Base-by-base conservation (phyloP, 2,888 invertebrate species). In the Scaptomyza reducta region DNA sequence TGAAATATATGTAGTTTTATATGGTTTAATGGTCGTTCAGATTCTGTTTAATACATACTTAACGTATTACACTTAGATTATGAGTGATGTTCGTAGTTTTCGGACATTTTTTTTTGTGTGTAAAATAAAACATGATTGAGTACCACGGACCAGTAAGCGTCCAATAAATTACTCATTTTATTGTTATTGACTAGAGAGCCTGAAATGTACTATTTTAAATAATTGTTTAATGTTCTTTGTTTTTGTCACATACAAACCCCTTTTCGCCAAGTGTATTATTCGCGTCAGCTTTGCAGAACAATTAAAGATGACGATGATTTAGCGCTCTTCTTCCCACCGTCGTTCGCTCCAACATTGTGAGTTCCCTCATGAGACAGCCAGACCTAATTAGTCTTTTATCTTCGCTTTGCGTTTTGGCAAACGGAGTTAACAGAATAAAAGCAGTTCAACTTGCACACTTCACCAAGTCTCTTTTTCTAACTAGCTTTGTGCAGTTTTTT, bases 341-440 rank as follows among this genome's bases (percentile, higher is more conserved):
- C 64, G 13, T 55, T 45, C 50, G 45, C 25, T 40, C 2, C 40
- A 40, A 22, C 25, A 51, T 61, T 59, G 54, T 41, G 56, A 60
- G 50, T 50, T 70, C 64, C 38, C 47, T 59, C 54, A 62, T 29
- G 33, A 59, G 46, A 56, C 40, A 16, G 35, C 22, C 54, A 51
- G 51, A 49, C 54, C 62, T 79, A 85, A 79, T 81, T 85, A 82
- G 76, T 61, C 60, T 50, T 60, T 79, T 66, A 74, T 78, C 61
- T 74, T 14, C 57, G 42, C 25, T 45, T 68, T 63, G 47, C 57
- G 53, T 64, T 80, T 78, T 55, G 56, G 74, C 75, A 68, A 63
- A 49, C 53, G 41, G 2, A 27, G 40, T 40, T 46, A 57, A 63
- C 56, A 66, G 50, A 64, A 51, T 51, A 60, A 46, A 47, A 49